A percentile compares a stretch with the other conserved stretches of the same genome.
These are phyloP conservation scores for Epsilonema sp. DNA, from an alignment of 2,888 invertebrate genomes.

Conservation along the genomic window DNA sequence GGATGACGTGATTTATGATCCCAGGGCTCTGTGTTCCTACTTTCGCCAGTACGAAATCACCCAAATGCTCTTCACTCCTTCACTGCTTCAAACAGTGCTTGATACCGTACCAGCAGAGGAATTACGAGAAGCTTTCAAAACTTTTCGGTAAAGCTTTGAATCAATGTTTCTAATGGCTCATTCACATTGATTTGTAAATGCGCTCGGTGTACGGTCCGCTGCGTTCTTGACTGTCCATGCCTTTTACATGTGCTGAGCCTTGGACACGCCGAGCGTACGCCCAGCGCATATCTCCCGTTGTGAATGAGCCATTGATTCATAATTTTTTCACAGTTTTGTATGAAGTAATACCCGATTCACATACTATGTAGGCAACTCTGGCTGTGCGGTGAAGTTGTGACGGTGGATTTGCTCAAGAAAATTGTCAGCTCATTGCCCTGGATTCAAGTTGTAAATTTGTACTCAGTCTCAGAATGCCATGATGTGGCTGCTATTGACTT, in stretches of 20 bases:
- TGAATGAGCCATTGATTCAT: no score
- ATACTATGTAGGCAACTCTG: no score
- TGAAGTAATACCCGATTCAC: no score
- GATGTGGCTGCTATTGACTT: constrained; percentile 30
- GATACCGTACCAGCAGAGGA: constrained; percentile 17
- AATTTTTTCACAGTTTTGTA: no score
- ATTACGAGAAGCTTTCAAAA: no score
- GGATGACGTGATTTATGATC: constrained; percentile 32
- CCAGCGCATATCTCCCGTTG: no score
- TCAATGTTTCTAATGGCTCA: no score
- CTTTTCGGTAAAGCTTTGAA: no score
- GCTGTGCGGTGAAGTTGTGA: constrained; percentile 34
- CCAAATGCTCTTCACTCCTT: constrained; percentile 33
- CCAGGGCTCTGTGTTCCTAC: constrained; percentile 26
- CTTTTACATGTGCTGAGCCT: no score
- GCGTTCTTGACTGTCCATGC: no score
- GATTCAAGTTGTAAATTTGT: constrained; percentile 30
- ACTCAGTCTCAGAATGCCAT: constrained; percentile 33
- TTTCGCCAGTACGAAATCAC: constrained; percentile 28
- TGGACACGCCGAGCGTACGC: no score
- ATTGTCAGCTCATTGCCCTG: constrained; percentile 26
- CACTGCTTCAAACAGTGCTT: constrained; percentile 30
- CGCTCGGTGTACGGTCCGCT: no score
- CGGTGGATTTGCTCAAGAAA: constrained; percentile 26
- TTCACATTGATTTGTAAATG: neutral